A percentile compares a stretch with the other conserved stretches of the same genome.
These are phyloP conservation scores for Dinothrombium tinctorium DNA, from an alignment of 1,140 invertebrate genomes.

Conservation along the genomic window DNA sequence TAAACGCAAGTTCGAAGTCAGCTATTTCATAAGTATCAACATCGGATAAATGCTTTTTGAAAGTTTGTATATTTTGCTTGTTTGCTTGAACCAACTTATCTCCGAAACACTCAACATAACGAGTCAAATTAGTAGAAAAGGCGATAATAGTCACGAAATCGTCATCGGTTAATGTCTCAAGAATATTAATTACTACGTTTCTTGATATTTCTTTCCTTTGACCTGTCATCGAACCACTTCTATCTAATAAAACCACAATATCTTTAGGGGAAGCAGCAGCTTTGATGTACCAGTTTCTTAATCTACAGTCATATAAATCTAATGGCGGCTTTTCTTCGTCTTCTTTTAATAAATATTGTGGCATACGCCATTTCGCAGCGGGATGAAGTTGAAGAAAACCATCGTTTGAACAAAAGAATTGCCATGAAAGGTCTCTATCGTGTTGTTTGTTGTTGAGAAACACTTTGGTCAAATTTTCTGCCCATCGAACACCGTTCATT, in stretches of 20 bases:
- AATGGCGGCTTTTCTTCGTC: not conserved
- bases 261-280: conserved; percentile 93
- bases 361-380: conserved; percentile 19
- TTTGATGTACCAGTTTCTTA: conserved; percentile 80
- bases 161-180: conserved; percentile 91
- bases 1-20: conserved; percentile 75
- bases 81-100: conserved; percentile 60
- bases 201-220: conserved; percentile 63
- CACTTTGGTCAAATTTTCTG: conserved; percentile 49
- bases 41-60: conserved; percentile 48
- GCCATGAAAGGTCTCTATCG: conserved; percentile 73
- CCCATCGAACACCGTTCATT: conserved; percentile 56
- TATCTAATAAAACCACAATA: conserved; percentile 80
- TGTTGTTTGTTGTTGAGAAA: conserved; percentile 62
- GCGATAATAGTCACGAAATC: conserved; percentile 36
- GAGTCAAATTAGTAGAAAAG: conserved; percentile 18
- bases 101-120: conserved; percentile 45
- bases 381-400: conserved; percentile 77
- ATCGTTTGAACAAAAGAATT: conserved; percentile 77
- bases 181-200: conserved; percentile 52
- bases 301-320: conserved; percentile 66
- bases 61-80: conserved; percentile 55
- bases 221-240: conserved; percentile 86
- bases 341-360: not conserved
- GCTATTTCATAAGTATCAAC: conserved; percentile 64